These are phyloP conservation scores for Stenodema calcarata DNA, from an alignment of 2,888 invertebrate species.

Conservation along the genomic window DNA sequence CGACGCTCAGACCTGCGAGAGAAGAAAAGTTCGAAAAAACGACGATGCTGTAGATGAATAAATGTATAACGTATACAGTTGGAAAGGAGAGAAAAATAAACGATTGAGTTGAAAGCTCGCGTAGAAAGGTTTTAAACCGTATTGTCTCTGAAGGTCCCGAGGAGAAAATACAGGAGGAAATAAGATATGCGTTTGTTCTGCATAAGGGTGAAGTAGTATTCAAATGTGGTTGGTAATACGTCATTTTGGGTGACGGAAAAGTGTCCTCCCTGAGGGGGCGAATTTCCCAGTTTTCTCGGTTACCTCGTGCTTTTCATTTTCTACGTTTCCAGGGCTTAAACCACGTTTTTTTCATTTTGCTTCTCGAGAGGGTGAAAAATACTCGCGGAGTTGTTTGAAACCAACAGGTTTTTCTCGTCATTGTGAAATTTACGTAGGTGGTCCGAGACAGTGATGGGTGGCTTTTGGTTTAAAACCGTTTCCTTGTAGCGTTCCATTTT, in stretches of 20 bases:
- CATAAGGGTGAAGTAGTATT: neutral
- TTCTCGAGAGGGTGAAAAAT: neutral
- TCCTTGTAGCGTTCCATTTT: too few relatives aligned
- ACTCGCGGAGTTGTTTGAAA: neutral
- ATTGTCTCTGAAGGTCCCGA: neutral
- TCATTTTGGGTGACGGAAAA: neutral
- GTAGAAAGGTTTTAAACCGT: neutral
- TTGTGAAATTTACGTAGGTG: neutral
- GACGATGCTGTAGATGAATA: constrained; percentile 6
- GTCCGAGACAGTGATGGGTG: too few relatives aligned
- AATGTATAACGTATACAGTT: neutral
- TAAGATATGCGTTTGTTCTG: neutral
- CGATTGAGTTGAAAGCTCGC: constrained; percentile 1
- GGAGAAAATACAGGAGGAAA: neutral
- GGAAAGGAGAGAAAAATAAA: neutral
- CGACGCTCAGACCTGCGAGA: neutral
- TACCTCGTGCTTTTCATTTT: neutral
- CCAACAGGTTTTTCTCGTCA: neutral
- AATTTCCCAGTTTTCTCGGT: neutral
- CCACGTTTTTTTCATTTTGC: neutral
- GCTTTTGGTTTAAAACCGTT: too few relatives aligned
- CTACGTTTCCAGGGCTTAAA: neutral
- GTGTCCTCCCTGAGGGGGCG: neutral
- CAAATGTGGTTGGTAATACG: neutral
- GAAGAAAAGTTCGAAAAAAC: neutral